phyloP scores from a whole-genome alignment of 2,888 invertebrate species.

The Polyploca ridens region DNA sequence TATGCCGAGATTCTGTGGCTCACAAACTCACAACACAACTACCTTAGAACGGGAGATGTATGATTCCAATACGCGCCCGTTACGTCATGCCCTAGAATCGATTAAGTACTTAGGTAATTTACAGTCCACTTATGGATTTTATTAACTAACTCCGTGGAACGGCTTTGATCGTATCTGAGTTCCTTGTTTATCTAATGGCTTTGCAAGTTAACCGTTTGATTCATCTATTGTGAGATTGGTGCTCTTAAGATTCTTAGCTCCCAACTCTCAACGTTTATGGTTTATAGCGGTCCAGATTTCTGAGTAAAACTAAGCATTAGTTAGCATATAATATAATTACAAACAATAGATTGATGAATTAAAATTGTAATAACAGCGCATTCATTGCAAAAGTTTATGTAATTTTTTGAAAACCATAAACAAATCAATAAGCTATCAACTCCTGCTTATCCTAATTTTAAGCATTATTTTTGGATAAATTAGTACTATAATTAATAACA shows the following conservation, averaged over 20 bases:
- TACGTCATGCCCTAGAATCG: constrained; percentile 31
- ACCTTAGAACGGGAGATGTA: constrained; percentile 36
- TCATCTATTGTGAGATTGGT: background rate
- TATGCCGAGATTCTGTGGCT: constrained; percentile 61
- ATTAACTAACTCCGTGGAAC: background rate
- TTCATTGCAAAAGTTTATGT: background rate
- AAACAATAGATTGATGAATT: background rate
- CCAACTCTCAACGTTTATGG: background rate
- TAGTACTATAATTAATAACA: too few species aligned
- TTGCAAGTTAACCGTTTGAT: background rate
- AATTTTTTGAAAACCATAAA: background rate
- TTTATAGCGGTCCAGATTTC: background rate
- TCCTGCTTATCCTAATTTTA: too few species aligned
- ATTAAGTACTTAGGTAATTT: constrained; percentile 15
- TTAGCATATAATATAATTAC: too few species aligned
- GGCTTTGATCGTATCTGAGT: constrained; percentile 3
- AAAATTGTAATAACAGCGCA: background rate
- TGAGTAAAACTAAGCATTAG: background rate
- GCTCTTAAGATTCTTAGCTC: background rate
- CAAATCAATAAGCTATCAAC: background rate
- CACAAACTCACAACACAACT: constrained; percentile 15
- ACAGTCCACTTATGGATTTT: constrained; percentile 12
- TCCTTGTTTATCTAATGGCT: constrained; percentile 1
- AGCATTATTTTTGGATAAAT: too few species aligned
- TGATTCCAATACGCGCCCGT: constrained; percentile 38